A percentile compares a stretch with the other conserved stretches of the same genome.
Conservation (phyloP, 2,113 vertebrate genomes). For the Grammomys surdaster region DNA sequence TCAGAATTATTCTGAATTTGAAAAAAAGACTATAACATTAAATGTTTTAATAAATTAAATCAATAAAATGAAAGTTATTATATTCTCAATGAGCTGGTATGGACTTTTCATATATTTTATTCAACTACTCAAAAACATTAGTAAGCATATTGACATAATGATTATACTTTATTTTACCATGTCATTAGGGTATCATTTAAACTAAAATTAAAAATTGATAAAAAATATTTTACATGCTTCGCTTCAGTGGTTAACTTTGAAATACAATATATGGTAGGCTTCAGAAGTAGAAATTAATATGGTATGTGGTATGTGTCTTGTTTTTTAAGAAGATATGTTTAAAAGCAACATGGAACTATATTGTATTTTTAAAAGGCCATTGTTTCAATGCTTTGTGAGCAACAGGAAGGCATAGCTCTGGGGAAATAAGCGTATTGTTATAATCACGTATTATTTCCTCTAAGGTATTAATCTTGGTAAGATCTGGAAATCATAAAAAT, state of each 20-base stretch:
- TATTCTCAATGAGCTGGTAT: background rate
- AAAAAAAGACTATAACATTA: background rate
- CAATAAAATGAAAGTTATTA: background rate
- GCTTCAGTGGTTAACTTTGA: background rate
- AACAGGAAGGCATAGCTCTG: background rate
- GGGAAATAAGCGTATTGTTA: background rate
- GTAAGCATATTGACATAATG: background rate
- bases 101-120: background rate
- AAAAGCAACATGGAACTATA: background rate
- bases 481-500: background rate
- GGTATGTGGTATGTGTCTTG: background rate
- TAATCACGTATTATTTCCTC: background rate
- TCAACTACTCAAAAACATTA: background rate
- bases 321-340: background rate
- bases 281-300: conserved; percentile 2
- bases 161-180: background rate
- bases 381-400: background rate
- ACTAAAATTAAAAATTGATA: background rate
- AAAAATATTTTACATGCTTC: background rate
- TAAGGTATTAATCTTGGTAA: background rate
- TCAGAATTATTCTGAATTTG: background rate
- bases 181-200: background rate
- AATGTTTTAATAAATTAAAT: background rate
- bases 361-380: background rate
- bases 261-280: background rate